Conservation (phyloP, 23 tunicate genomes). For the Clavelina lepadiformis region DNA sequence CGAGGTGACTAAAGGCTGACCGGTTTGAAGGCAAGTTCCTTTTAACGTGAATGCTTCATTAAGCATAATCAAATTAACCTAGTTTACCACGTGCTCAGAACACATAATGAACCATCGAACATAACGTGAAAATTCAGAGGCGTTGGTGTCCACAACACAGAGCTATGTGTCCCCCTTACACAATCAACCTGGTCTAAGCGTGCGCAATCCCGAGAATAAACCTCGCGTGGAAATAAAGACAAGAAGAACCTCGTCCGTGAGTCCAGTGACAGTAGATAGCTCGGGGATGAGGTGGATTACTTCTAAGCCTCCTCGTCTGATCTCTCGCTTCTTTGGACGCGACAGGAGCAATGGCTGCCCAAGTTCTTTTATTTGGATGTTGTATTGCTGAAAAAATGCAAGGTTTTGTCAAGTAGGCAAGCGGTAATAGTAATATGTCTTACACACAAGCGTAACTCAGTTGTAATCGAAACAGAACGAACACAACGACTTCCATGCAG, state of each 20-base stretch:
- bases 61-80: no score
- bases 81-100: no score
- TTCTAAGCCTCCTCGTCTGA: slow-evolving; percentile 55
- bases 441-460: not conserved
- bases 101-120: no score
- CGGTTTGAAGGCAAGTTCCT: no score
- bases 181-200: no score
- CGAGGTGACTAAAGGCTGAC: no score
- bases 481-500: slow-evolving; percentile 1
- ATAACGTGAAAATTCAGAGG: no score
- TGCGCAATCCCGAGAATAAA: no score
- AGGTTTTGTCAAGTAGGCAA: not conserved
- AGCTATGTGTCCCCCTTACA: no score
- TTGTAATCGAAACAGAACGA: not conserved
- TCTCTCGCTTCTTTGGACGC: slow-evolving; percentile 74
- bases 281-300: slow-evolving; percentile 88
- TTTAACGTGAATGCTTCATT: no score
- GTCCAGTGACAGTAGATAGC: slow-evolving; percentile 85
- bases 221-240: no score
- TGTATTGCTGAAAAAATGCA: slow-evolving; percentile 68
- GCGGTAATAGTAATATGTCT: not conserved
- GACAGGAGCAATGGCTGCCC: slow-evolving; percentile 82
- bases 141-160: no score
- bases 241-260: slow-evolving; percentile 79
- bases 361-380: slow-evolving; percentile 44